Evolutionary conservation across 2,888 invertebrate species (phyloP), one percentile per base, ranked within the genome.

Genomic region (Andrena camellia): DNA sequence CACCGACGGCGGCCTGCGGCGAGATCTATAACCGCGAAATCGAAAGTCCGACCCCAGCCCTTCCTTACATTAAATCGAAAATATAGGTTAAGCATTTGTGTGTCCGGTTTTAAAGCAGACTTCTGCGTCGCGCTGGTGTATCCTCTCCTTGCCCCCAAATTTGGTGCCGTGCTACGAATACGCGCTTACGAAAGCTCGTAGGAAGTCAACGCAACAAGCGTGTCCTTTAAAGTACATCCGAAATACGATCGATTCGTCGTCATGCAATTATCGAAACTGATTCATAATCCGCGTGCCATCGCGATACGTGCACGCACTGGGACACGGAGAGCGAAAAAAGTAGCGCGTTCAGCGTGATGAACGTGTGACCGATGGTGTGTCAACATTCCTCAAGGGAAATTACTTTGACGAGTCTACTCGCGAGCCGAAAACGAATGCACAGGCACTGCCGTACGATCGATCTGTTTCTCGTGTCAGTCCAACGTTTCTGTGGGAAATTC

Each of bases 61-160:
- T 42, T 42, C 42, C 42, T 42, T 17, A 3, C 42, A 5, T 5
- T 17, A 10, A 48, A 52, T 17, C 20, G 6, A 33, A 35, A 67
- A 60, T 60, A 54, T 78, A 78, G 80, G 80, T 81, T 78, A 81
- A 72, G 69, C 64, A 2, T 66, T 64, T 6, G 20, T 31, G 20
- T 31, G 20, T 33, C 62, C n/a, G 54, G 23, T 35, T 72, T 63
- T 62, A 63, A 72, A 63, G 63, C 62, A 63, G 6, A 20, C 35
- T 17, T 63, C 8, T 17, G 42, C 42, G 42, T 17, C 42, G 42
- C 42, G 13, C 42, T 42, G 42, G 10, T n/a, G 17, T 48, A 17
- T 17, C 57, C 57, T 57, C 8, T 13, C 52, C 6, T 67, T 13
- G 33, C n/a, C n/a, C 17, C 33, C 20, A 10, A 35, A 62, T 52